Evolutionary conservation across 2,797 vertebrate species (phyloP), one percentile per base, ranked within the genome.

Genomic region (Dermochelys coriacea): DNA sequence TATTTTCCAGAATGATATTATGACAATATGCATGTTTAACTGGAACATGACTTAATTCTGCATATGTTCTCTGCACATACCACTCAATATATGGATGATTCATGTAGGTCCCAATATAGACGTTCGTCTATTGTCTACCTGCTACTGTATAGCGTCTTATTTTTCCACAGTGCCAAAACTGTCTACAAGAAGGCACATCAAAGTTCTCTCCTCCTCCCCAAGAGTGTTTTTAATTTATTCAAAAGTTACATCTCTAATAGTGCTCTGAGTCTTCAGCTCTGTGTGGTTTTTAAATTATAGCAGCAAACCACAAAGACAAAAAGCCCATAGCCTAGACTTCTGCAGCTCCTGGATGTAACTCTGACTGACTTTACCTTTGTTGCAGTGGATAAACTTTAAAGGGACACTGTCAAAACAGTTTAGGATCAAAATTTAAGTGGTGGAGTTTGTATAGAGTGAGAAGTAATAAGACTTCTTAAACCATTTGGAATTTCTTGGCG

Each of bases 281-380:
- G 89, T 95, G 96, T 96, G 98, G 93, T 95, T 98, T 98, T 95
- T 94, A 97, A 98, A 97, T 98, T 97, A 96, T 2, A 95, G 85
- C 96, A 95, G 94, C 89, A 95, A 97, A 96, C 94, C 95, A 25
- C 95, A 95, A 95, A 96, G 94, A 89, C 91, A 89, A 85, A 93
- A 97, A 93, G 86, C 91, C 91, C 86, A 31, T 29, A 91, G 90
- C 93, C 51, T 91, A 85, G 91, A 83, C 86, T 94, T 86, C 94
- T 96, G 80, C 95, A 95, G 68, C 97, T 98, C 90, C 94, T 96
- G 93, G 19, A 57, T 92, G 79, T 89, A 89, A 96, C 96, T 93
- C 90, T 90, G 91, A 71, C 91, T 83, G 93, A 86, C 94, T 96
- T 94, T 84, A 90, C 79, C 90, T 79, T 57, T 55, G 31, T 78